phyloP scores from a whole-genome alignment of 2,797 vertebrate genomes.

The Danio albolineatus region DNA sequence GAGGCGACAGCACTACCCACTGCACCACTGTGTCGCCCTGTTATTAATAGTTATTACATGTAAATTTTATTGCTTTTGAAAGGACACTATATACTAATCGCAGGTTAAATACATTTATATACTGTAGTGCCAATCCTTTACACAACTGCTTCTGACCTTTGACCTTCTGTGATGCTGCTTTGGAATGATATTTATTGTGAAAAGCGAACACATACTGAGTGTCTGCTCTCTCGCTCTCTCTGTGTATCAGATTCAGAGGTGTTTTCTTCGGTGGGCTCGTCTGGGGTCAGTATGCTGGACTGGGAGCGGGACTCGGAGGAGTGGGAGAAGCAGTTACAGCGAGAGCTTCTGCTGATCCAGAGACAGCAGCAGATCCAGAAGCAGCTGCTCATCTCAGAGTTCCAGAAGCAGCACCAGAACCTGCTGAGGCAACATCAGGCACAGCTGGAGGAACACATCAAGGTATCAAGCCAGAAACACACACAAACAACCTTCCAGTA shows the following conservation, averaged over 20 bases:
- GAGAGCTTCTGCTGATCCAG: constrained; percentile 87
- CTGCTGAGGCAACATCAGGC: constrained; percentile 87
- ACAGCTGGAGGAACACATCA: constrained; percentile 88
- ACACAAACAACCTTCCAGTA: too few relatives aligned
- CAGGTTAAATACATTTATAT: background rate
- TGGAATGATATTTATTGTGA: too few relatives aligned
- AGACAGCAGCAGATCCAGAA: constrained; percentile 91
- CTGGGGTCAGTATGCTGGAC: constrained; percentile 55
- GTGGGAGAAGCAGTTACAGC: constrained; percentile 82
- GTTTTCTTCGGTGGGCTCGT: constrained; percentile 42
- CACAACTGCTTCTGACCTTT: too few relatives aligned
- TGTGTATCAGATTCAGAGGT: constrained; percentile 50
- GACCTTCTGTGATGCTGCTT: too few relatives aligned
- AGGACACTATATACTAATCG: too few relatives aligned
- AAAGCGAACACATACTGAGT: too few relatives aligned
- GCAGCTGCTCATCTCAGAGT: constrained; percentile 87
- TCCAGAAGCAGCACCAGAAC: constrained; percentile 89
- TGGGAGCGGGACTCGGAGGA: constrained; percentile 61
- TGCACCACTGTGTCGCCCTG: too few relatives aligned
- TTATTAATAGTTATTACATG: too few relatives aligned
- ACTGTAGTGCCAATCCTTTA: too few relatives aligned
- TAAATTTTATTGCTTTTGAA: too few relatives aligned
- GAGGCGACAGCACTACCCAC: too few relatives aligned
- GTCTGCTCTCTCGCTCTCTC: background rate
- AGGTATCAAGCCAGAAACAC: constrained; percentile 70